Percentiles rank a stretch among this genome's conserved stretches.
Conservation (phyloP, 2,113 vertebrate genomes). For the Gymnocephalus cernua region DNA sequence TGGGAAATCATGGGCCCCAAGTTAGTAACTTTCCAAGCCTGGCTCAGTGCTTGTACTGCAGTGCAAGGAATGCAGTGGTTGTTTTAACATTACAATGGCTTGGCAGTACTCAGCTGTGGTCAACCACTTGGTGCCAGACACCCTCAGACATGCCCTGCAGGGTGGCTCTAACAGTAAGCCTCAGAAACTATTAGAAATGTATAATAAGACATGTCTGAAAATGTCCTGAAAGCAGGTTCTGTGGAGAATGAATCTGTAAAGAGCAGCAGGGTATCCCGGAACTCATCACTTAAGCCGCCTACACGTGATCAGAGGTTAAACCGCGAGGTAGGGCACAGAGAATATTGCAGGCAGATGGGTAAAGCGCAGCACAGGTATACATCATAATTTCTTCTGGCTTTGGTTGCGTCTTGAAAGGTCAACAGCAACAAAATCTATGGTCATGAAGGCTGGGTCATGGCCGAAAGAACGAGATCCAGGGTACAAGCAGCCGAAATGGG, state of each 20-base stretch:
- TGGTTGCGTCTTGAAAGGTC: no score
- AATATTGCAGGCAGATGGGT: no score
- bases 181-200: conserved; percentile 42
- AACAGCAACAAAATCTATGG: no score
- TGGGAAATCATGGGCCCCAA: conserved; percentile 55
- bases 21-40: conserved; percentile 73
- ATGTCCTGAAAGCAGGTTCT: conserved; percentile 31
- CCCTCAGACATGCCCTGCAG: conserved; percentile 66
- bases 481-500: no score
- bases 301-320: no score
- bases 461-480: no score
- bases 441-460: no score
- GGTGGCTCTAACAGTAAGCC: conserved; percentile 50
- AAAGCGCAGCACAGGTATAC: no score
- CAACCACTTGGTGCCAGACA: conserved; percentile 60
- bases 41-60: conserved; percentile 58
- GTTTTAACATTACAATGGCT: conserved; percentile 80
- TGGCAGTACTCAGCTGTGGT: conserved; percentile 69
- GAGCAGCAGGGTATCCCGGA: conserved; percentile 19
- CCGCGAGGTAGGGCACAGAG: no score
- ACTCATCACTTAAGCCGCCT: not conserved
- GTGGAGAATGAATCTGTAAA: conserved; percentile 21
- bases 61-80: conserved; percentile 78
- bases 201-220: conserved; percentile 39
- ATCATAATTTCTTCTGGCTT: no score